A percentile compares a stretch with the other conserved stretches of the same genome.
These are phyloP conservation scores for Psilanteris sp. DNA, from an alignment of 1,140 invertebrate species.

Conservation along the genomic window DNA sequence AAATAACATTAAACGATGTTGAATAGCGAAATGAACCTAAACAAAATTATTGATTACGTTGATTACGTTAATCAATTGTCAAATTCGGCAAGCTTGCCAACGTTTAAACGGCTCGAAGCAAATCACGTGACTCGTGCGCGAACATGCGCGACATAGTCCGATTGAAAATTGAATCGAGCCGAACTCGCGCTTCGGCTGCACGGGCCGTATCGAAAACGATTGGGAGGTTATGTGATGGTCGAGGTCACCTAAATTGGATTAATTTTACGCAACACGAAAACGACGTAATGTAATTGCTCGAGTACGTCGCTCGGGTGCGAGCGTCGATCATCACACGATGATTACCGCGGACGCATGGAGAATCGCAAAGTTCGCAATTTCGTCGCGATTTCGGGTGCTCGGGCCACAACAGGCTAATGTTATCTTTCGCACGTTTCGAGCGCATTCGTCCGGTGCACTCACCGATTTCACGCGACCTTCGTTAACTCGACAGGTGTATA, in stretches of 20 bases:
- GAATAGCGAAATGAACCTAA: too few relatives aligned
- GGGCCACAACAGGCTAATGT: slow-evolving; percentile 63
- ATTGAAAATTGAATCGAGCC: too few relatives aligned
- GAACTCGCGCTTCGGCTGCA: too few relatives aligned
- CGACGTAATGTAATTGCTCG: slow-evolving; percentile 68
- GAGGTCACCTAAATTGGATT: slow-evolving; percentile 79
- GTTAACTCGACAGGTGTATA: slow-evolving; percentile 62
- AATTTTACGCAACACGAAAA: slow-evolving; percentile 77
- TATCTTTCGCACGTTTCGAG: slow-evolving; percentile 64
- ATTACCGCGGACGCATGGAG: slow-evolving; percentile 70
- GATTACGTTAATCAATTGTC: too few relatives aligned
- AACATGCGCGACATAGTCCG: too few relatives aligned
- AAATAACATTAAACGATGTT: too few relatives aligned
- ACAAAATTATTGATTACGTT: too few relatives aligned
- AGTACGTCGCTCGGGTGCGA: slow-evolving; percentile 40
- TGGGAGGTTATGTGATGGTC: slow-evolving; percentile 68
- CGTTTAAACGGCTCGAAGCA: too few relatives aligned
- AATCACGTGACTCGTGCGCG: too few relatives aligned
- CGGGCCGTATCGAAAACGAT: slow-evolving; percentile 17
- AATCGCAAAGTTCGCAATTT: slow-evolving; percentile 67
- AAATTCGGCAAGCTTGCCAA: too few relatives aligned
- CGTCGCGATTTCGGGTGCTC: slow-evolving; percentile 69
- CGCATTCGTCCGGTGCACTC: slow-evolving; percentile 60
- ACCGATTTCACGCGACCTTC: slow-evolving; percentile 65
- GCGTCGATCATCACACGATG: slow-evolving; percentile 58